A percentile compares a stretch with the other conserved stretches of the same genome.
These are phyloP conservation scores for Eugnorisma glareosa DNA, from an alignment of 2,888 invertebrate genomes.

Conservation along the genomic window DNA sequence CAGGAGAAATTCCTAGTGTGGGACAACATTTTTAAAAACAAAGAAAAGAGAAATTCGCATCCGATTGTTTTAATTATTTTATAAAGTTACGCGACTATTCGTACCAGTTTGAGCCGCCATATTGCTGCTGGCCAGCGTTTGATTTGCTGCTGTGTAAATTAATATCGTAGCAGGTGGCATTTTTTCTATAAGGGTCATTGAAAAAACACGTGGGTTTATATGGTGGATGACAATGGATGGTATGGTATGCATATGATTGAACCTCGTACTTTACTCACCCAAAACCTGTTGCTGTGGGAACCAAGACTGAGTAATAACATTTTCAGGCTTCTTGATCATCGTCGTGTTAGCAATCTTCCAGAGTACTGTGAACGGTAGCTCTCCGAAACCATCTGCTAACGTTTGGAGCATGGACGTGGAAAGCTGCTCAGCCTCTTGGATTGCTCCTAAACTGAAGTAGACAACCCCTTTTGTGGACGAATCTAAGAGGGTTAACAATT, in stretches of 20 bases:
- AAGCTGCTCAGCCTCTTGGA: slow-evolving; percentile 85
- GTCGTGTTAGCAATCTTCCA: slow-evolving; percentile 89
- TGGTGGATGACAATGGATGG: no score
- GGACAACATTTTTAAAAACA: no score
- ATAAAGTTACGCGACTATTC: neutral
- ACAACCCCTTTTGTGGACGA: slow-evolving; percentile 84
- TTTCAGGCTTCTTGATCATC: slow-evolving; percentile 82
- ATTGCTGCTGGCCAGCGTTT: no score
- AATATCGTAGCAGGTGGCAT: no score
- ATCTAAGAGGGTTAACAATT: slow-evolving; percentile 80
- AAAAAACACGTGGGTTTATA: neutral
- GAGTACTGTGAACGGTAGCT: slow-evolving; percentile 86
- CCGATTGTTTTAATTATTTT: no score
- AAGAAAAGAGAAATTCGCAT: no score
- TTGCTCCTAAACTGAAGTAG: slow-evolving; percentile 89
- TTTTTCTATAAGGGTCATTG: neutral
- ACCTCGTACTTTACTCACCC: slow-evolving; percentile 74
- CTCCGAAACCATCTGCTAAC: slow-evolving; percentile 85
- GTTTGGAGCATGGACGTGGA: slow-evolving; percentile 80
- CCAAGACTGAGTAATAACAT: slow-evolving; percentile 87
- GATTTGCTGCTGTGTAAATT: neutral
- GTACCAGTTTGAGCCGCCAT: neutral
- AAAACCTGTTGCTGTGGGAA: slow-evolving; percentile 90
- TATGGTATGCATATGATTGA: neutral
- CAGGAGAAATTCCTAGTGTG: neutral